Evolutionary conservation across 2,113 vertebrate species (phyloP).

Genomic region (Rattus rattus): DNA sequence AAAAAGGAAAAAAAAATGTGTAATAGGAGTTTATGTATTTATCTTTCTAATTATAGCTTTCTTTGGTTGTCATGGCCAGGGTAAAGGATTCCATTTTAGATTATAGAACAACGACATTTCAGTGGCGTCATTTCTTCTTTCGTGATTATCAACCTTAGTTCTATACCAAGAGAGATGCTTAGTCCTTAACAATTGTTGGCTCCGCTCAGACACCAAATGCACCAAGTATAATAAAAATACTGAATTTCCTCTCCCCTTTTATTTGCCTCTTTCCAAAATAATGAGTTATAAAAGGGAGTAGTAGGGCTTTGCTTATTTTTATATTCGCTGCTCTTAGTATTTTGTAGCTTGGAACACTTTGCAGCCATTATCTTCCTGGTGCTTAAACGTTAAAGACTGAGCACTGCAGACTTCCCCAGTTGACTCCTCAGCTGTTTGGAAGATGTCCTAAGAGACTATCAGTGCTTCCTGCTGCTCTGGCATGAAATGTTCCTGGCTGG

Average conservation of each 20-base stretch:
- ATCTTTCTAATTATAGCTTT: background rate
- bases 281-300: background rate
- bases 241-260: background rate
- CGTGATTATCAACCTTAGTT: background rate
- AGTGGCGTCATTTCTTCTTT: background rate
- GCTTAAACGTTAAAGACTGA: background rate
- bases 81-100: conserved; percentile 13
- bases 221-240: background rate
- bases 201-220: background rate
- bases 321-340: background rate
- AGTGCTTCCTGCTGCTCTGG: conserved; percentile 2
- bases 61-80: background rate
- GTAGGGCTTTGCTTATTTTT: background rate
- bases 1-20: too few relatives aligned
- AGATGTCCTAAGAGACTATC: background rate
- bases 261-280: conserved; percentile 18
- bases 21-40: background rate
- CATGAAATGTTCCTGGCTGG: background rate
- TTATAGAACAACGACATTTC: background rate
- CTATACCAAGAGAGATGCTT: background rate
- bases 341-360: background rate
- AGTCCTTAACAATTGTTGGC: background rate
- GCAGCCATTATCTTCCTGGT: background rate
- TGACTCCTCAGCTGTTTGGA: background rate
- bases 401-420: background rate